Percentiles rank a stretch among this genome's conserved stretches.
These are phyloP conservation scores for Aporophyla lueneburgensis DNA, from an alignment of 2,888 invertebrate species.

Conservation along the genomic window DNA sequence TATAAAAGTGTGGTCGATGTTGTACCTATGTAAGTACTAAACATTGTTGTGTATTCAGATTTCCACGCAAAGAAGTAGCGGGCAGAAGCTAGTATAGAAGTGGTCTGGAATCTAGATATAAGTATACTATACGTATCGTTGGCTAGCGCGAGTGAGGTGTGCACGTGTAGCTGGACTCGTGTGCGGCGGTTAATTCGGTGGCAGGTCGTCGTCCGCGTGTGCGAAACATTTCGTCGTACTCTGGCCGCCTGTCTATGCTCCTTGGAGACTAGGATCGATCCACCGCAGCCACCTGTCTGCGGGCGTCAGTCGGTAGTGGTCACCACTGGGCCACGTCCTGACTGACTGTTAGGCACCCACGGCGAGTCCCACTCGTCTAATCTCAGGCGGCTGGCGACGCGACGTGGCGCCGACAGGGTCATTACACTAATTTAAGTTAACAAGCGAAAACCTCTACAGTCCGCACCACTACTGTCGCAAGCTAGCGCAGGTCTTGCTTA, in stretches of 20 bases:
- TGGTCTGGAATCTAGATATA: no score
- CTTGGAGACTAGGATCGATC: background rate
- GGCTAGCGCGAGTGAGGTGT: background rate
- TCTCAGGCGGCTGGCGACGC: background rate
- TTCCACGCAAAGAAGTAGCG: no score
- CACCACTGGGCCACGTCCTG: background rate
- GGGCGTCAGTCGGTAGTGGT: background rate
- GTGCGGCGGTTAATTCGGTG: conserved; percentile 13
- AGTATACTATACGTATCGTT: background rate
- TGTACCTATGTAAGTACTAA: no score
- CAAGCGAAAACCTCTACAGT: background rate
- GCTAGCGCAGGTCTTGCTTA: background rate
- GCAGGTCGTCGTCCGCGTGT: conserved; percentile 5
- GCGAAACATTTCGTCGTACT: background rate
- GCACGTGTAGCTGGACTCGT: background rate
- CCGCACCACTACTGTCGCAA: background rate
- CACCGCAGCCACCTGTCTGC: background rate
- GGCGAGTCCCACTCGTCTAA: background rate
- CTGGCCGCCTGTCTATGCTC: background rate
- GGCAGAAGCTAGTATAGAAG: no score
- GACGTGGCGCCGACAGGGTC: background rate
- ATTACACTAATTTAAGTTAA: conserved; percentile 2
- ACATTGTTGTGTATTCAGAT: no score
- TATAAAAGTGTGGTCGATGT: no score
- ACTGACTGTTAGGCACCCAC: no score